Evolutionary conservation across 2,797 vertebrate genomes (phyloP).

Genomic region (Lepus oiostolus): DNA sequence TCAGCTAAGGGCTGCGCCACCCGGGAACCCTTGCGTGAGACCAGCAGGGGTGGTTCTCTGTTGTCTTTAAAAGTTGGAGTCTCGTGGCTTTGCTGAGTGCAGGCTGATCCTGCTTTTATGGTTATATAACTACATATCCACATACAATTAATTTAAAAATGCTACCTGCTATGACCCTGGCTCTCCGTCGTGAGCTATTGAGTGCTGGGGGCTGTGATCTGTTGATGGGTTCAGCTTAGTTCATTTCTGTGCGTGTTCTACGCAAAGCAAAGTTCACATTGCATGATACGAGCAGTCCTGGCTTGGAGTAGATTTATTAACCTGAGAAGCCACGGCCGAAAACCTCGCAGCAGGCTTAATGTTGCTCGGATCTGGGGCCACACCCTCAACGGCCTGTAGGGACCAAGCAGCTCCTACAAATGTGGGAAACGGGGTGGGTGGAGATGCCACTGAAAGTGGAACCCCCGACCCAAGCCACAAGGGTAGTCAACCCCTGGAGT

Average conservation of each 20-base stretch:
- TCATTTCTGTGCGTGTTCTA: neutral
- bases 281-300: neutral
- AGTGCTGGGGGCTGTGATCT: neutral
- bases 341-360: neutral
- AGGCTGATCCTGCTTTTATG: no score
- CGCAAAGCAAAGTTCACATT: neutral
- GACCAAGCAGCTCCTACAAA: neutral
- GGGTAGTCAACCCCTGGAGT: neutral
- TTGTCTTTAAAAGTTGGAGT: neutral
- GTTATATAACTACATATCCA: no score
- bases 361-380: neutral
- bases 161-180: no score
- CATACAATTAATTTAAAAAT: neutral
- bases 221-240: neutral
- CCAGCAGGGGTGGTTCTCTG: neutral
- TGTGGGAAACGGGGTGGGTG: neutral
- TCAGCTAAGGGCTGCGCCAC: neutral
- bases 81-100: neutral
- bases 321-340: neutral
- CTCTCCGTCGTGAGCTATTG: neutral
- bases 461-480: neutral
- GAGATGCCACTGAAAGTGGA: neutral
- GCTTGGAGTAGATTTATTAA: neutral
- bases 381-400: neutral
- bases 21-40: rapidly evolving